Evolutionary conservation across 2,113 vertebrate species (phyloP).

Genomic region (Raphicerus campestris): DNA sequence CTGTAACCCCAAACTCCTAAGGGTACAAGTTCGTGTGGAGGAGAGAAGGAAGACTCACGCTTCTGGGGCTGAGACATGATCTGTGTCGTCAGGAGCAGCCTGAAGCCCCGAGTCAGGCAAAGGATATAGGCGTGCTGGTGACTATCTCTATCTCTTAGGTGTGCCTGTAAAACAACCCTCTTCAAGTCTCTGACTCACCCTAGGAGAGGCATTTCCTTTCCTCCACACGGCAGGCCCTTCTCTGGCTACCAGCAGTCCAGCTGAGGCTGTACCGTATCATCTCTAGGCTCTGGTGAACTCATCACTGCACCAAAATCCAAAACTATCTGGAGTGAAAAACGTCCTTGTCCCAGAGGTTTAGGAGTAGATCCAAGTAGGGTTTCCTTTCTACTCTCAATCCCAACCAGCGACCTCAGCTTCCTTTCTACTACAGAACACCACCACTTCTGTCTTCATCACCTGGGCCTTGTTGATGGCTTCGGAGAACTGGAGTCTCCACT

Average conservation of each 20-base stretch:
- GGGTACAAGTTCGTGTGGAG: background rate
- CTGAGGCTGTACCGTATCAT: rapidly evolving
- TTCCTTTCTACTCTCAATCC: background rate
- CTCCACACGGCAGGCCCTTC: background rate
- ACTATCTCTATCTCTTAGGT: background rate
- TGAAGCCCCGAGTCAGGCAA: background rate
- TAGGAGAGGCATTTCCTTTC: background rate
- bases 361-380: background rate
- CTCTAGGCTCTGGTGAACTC: background rate
- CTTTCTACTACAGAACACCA: background rate
- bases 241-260: background rate
- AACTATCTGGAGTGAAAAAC: background rate
- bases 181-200: background rate
- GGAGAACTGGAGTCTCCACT: background rate
- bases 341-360: background rate
- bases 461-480: background rate
- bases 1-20: background rate
- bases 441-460: background rate
- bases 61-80: background rate
- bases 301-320: background rate
- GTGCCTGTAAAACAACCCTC: background rate
- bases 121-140: background rate
- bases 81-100: background rate
- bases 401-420: too few relatives aligned
- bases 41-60: background rate